Evolutionary conservation across 92 coral and sea anemone species (phyloP).

Genomic region (Epizoanthus stellaris): DNA sequence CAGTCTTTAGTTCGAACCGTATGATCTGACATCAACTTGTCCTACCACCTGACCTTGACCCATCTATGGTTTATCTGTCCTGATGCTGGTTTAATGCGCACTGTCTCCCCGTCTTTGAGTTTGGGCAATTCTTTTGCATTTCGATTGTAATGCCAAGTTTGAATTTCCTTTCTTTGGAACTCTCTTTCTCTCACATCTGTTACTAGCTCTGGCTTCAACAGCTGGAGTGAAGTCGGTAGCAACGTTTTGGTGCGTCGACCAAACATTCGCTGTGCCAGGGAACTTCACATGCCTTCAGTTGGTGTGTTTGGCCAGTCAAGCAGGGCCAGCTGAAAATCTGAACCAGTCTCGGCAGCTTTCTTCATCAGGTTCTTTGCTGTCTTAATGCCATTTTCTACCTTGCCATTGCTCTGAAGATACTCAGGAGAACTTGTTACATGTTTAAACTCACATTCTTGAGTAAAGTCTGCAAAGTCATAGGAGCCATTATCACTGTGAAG

Average conservation of each 20-base stretch:
- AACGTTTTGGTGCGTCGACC: slow-evolving; percentile 46
- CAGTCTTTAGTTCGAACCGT: neutral
- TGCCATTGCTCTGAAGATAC: neutral
- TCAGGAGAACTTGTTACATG: neutral
- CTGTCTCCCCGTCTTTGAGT: neutral
- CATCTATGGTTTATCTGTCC: neutral
- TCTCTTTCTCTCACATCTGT: neutral
- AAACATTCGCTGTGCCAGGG: slow-evolving; percentile 38
- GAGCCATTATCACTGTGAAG: neutral
- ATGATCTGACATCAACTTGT: slow-evolving; percentile 5
- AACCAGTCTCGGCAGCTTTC: too few species aligned
- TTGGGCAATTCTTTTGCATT: too few species aligned
- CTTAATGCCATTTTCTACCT: neutral
- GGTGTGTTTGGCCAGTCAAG: slow-evolving; percentile 46
- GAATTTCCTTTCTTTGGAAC: neutral
- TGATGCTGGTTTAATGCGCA: neutral
- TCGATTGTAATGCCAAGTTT: neutral
- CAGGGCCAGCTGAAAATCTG: slow-evolving; percentile 38
- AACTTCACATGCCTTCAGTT: slow-evolving; percentile 30
- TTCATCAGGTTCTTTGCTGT: neutral
- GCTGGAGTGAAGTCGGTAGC: slow-evolving; percentile 34
- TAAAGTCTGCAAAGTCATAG: neutral
- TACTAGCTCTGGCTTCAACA: slow-evolving; percentile 46
- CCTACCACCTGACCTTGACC: neutral
- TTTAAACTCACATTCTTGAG: neutral